Conservation (phyloP, 2,113 vertebrate species). For the Dasyprocta punctata region DNA sequence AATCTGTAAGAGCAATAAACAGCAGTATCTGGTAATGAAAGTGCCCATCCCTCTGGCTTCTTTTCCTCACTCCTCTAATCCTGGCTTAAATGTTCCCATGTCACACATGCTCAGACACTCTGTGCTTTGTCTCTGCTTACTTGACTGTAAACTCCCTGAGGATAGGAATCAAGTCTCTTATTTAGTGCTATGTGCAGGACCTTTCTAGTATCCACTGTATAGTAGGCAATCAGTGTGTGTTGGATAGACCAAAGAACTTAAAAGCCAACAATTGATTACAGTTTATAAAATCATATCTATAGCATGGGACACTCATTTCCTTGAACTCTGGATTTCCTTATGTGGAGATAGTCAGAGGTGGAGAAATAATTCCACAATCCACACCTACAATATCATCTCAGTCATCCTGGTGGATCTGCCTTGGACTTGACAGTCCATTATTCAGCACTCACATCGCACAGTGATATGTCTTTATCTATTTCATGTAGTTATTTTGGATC, state of each 20-base stretch:
- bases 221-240: neutral
- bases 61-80: neutral
- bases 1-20: neutral
- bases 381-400: rapidly evolving
- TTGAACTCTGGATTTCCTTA: neutral
- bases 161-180: neutral
- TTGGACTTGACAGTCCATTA: neutral
- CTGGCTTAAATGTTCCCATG: neutral
- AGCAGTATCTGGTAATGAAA: neutral
- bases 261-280: neutral
- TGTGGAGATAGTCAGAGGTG: neutral
- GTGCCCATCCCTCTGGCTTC: neutral
- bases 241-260: neutral
- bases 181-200: neutral
- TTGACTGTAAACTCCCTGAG: neutral
- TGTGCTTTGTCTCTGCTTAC: neutral
- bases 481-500: neutral
- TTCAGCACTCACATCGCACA: neutral
- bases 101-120: neutral
- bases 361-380: neutral
- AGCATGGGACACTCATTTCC: neutral
- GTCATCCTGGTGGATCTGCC: neutral
- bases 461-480: neutral
- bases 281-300: neutral
- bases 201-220: neutral